Evolutionary conservation across 1,140 invertebrate species (phyloP).

Genomic region (Drosophila nebulosa): DNA sequence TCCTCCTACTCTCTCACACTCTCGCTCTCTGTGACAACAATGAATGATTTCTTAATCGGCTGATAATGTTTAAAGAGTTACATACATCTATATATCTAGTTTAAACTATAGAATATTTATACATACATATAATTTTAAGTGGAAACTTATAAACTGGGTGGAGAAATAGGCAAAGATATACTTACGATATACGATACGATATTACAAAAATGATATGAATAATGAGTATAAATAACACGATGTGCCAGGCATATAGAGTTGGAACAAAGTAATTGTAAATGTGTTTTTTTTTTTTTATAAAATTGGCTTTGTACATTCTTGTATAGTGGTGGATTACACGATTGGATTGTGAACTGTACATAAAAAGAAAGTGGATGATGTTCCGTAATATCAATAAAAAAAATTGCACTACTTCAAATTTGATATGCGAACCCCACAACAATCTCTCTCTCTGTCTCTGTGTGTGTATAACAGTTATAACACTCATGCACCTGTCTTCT

Average conservation of each 20-base stretch:
- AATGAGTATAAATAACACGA: constrained; percentile 11
- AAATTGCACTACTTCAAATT: constrained; percentile 13
- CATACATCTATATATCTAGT: constrained; percentile 66
- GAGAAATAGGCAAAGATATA: constrained; percentile 49
- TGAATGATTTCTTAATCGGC: constrained; percentile 29
- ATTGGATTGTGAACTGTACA: not conserved
- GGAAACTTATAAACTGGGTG: constrained; percentile 79
- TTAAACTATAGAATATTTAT: constrained; percentile 30
- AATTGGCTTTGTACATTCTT: constrained; percentile 67
- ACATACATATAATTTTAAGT: constrained; percentile 67
- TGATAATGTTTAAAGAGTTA: constrained; percentile 52
- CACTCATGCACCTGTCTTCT: constrained; percentile 34
- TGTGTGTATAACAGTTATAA: constrained; percentile 45
- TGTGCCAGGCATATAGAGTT: constrained; percentile 24
- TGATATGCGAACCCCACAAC: constrained; percentile 23
- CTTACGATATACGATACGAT: constrained; percentile 30
- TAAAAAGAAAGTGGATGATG: not conserved
- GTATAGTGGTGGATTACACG: not conserved
- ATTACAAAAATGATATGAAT: constrained; percentile 10
- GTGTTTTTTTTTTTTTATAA: constrained; percentile 31
- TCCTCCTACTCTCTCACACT: constrained; percentile 1
- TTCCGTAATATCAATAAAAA: constrained; percentile 42
- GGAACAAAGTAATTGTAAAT: constrained; percentile 31
- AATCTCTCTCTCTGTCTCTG: not conserved
- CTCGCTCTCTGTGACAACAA: not conserved